Conservation (phyloP, 2,113 vertebrate genomes). For the Rhombomys opimus region DNA sequence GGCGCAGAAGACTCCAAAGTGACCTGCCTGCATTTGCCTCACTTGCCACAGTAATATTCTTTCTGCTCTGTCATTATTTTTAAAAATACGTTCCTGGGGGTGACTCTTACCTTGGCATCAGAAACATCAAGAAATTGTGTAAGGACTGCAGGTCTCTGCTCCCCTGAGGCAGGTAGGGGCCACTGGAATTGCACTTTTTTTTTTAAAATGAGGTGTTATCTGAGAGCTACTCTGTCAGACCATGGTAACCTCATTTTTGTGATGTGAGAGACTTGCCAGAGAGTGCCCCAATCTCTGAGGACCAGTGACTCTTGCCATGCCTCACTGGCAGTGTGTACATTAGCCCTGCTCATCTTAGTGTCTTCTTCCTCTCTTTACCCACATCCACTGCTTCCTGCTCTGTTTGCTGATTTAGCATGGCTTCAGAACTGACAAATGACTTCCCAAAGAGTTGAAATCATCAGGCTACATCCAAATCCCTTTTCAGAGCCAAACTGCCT, state of each 20-base stretch:
- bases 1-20: neutral
- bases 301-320: conserved; percentile 60
- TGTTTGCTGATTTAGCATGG: conserved; percentile 50
- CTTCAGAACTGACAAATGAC: conserved; percentile 68
- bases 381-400: neutral
- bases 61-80: neutral
- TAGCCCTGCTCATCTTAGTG: conserved; percentile 26
- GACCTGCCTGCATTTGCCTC: neutral
- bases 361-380: conserved; percentile 24
- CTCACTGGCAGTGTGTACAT: conserved; percentile 6
- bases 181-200: neutral
- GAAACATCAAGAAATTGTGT: neutral
- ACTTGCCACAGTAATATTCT: neutral
- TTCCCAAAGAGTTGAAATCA: conserved; percentile 69
- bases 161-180: neutral
- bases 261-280: conserved; percentile 8
- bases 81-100: neutral
- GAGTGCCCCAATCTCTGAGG: conserved; percentile 15
- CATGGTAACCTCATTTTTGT: neutral
- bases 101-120: neutral
- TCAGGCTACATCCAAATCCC: conserved; percentile 63
- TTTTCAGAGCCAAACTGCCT: conserved; percentile 44
- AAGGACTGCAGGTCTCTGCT: neutral
- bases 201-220: neutral
- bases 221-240: neutral